Evolutionary conservation across 2,888 invertebrate species (phyloP).

Genomic region (Trichopoda pennipes): DNA sequence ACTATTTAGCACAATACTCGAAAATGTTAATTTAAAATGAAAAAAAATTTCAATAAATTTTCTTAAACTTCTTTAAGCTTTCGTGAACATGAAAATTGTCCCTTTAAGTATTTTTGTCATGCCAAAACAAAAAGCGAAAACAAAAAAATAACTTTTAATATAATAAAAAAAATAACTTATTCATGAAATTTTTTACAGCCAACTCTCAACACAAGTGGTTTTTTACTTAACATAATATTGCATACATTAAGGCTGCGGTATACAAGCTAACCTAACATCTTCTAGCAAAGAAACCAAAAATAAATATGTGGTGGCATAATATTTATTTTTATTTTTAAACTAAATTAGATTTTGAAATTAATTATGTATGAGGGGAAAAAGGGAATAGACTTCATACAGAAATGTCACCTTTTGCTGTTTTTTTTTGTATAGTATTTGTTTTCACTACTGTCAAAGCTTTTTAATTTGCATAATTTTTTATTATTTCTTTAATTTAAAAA

Average conservation of each 20-base stretch:
- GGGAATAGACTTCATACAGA: no score
- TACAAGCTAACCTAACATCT: neutral
- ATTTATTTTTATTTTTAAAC: constrained; percentile 4
- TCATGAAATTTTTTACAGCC: constrained; percentile 37
- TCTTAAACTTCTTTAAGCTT: no score
- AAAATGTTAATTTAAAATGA: neutral
- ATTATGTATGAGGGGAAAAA: constrained; percentile 6
- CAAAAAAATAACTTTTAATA: constrained; percentile 28
- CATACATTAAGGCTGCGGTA: constrained; percentile 46
- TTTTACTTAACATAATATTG: constrained; percentile 33
- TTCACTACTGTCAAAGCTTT: no score
- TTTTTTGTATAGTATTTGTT: neutral
- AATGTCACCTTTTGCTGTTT: constrained; percentile 3
- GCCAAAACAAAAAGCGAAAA: neutral
- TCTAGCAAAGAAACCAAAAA: neutral
- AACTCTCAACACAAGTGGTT: neutral
- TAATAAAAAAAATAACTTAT: constrained; percentile 52
- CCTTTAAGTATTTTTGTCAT: no score
- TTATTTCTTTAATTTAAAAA: no score
- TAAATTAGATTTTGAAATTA: constrained; percentile 2
- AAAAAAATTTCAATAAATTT: constrained; percentile 11
- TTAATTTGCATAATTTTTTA: no score
- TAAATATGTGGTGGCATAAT: neutral
- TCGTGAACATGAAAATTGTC: no score
- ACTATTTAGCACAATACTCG: neutral